Base-by-base conservation (phyloP, 1,140 invertebrate species). In the Drosophila kepulauana region DNA sequence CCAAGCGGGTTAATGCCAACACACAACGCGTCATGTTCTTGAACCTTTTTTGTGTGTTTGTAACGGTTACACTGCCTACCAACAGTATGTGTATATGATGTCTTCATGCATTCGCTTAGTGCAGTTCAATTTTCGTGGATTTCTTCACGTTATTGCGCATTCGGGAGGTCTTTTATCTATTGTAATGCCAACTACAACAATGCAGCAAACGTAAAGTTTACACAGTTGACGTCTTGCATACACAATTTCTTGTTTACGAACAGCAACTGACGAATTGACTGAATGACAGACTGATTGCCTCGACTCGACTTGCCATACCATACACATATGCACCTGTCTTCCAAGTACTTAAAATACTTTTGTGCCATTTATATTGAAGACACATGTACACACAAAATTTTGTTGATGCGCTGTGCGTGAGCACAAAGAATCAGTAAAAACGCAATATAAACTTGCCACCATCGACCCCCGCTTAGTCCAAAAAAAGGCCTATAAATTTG, bases 151-250 rank as follows among this genome's bases (percentile, higher is more conserved):
- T 35, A 68, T 63, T 68, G 52, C 59, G 63, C 76, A 48, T 52
- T 57, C 54, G 30, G 38, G 63, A 61, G 59, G 65, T 78, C 70
- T 71, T 67, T 41, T 59, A 69, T 79, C 72, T 80, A 80, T 79
- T 66, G 75, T 63, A 41, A 68, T 70, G 43, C 57, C 51, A 75
- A 54, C 57, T 68, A 69, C 41, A 63, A 46, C 58, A 45, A 43
- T 43, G n/a, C 41, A 49, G 30, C 52, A 64, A 64, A 65, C 43
- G 54, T 20, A 56, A 28, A 62, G 43, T 66, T 49, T 74, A 69
- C 64, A 73, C 52, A 79, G 63, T 72, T 75, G 52, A 66, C 63
- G 84, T 56, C 73, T 84, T 80, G 84, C 85, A 87, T 87, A 87
- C 84, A 71, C 65, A 87, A 88, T 88, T 48, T 68, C 59, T 77